Base-by-base conservation (phyloP, 2,888 invertebrate genomes). In the Drosophila longiperda region DNA sequence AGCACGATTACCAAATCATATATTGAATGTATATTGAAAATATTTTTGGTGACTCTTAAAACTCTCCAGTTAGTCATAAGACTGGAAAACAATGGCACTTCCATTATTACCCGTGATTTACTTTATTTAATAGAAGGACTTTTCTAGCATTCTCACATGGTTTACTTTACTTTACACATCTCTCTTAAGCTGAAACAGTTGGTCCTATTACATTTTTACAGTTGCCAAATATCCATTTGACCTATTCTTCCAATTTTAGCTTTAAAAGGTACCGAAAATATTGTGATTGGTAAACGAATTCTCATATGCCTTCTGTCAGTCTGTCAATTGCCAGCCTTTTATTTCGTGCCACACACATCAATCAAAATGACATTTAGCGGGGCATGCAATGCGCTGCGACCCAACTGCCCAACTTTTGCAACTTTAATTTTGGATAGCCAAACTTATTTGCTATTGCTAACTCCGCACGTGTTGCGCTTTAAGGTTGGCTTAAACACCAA, bases 381-480 rank as follows among this genome's bases (percentile, higher is more conserved):
- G 65, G 62, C 83, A 83, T 81, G 81, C 82, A 66, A 83, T 45
- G 7, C 20, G 45, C 12, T 45, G 45, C 75, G 72, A 83, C 49
- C 49, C 26, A 49, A 69, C 49, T 42, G 38, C 63, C 50, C 54
- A 52, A 60, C 59, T 58, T 34, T 23, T 8, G 33, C 26, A 53
- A 34, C 53, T 55, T 38, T 70, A 34, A 63, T 59, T 58, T 64
- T 59, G 61, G 66, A 58, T 64, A 42, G 38, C 32, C 33, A 40
- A 64, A 62, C 52, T 55, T 38, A 52, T 52, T 52, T 36, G 17
- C 49, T 23, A 52, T 65, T 26, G 52, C 32, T 55, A 60, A 49
- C 61, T 58, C 48, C 68, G 75, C 81, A 90, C 89, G 83, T 90
- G 90, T 83, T 86, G 86, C 83, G 68, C 76, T 88, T 86, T 73